A percentile compares a stretch with the other conserved stretches of the same genome.
phyloP scores from a whole-genome alignment of 1,140 invertebrate species.

The Caenorhabditis inopinata region DNA sequence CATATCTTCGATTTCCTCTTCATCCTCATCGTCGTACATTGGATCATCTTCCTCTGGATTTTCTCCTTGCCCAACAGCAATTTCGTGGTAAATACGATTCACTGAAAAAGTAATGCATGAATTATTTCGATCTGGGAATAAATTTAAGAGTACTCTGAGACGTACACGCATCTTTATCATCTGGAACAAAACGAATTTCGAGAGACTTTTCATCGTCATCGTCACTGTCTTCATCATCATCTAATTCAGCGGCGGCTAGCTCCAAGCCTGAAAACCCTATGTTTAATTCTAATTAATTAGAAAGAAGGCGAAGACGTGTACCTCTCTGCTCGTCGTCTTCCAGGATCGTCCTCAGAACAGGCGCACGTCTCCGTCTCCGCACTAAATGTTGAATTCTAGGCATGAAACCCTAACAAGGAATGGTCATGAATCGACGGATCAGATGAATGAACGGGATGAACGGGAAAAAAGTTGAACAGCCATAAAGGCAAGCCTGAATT shows the following conservation, averaged over 20 bases:
- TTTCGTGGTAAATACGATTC: neutral
- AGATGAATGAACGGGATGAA: no score
- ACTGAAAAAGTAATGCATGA: neutral
- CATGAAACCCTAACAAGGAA: no score
- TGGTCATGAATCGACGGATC: no score
- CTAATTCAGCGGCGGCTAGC: neutral
- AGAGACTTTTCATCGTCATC: neutral
- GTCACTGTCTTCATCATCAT: neutral
- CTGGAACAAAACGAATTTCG: slow-evolving; percentile 6
- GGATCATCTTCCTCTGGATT: slow-evolving; percentile 15
- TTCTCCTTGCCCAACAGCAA: neutral
- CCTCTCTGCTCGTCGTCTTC: slow-evolving; percentile 26
- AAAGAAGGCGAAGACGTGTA: slow-evolving; percentile 26
- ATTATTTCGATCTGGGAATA: no score
- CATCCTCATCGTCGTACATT: neutral
- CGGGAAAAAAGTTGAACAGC: no score
- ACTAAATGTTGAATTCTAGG: slow-evolving; percentile 11
- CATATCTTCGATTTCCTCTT: neutral
- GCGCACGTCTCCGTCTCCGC: slow-evolving; percentile 21
- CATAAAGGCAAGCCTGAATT: no score
- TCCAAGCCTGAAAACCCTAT: neutral
- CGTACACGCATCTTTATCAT: neutral
- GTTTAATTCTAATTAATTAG: neutral
- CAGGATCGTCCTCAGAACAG: slow-evolving; percentile 12
- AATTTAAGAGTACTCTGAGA: neutral